Evolutionary conservation across 2,113 vertebrate species (phyloP).

Genomic region (Aphelocoma coerulescens): DNA sequence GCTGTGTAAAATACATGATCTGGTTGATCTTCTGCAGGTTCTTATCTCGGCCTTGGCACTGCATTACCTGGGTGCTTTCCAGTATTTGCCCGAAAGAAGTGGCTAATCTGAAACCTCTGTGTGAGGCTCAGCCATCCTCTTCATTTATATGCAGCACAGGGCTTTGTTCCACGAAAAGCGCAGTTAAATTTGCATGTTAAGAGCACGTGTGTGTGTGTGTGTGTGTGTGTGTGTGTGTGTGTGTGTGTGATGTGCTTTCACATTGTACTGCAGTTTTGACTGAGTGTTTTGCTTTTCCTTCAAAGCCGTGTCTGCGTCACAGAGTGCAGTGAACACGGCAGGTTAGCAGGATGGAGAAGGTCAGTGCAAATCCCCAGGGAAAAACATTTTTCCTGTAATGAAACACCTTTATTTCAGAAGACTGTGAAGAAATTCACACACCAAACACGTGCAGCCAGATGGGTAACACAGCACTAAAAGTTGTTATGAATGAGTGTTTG

Average conservation of each 20-base stretch:
- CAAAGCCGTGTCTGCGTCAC: not conserved
- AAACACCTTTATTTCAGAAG: not conserved
- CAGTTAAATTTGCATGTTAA: not conserved
- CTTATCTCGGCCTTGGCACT: not conserved
- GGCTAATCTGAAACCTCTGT: not conserved
- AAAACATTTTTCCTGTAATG: not conserved
- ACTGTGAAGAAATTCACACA: not conserved
- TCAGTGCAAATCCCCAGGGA: not conserved
- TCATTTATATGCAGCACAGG: not conserved
- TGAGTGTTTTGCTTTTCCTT: not conserved
- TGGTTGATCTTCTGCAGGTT: not conserved
- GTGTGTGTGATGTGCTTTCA: not conserved
- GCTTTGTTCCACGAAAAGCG: not conserved
- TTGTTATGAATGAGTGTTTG: not conserved
- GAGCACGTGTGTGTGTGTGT: not conserved
- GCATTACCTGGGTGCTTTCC: not conserved
- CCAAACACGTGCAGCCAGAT: not conserved
- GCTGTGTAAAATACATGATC: not conserved
- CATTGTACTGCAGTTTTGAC: not conserved
- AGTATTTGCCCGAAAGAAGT: not conserved
- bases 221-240: not conserved
- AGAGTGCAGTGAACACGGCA: not conserved
- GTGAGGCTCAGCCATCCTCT: not conserved
- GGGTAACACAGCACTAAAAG: not conserved
- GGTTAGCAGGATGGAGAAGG: not conserved